Evolutionary conservation across 2,888 invertebrate species (phyloP).

Genomic region (Phortica okadai): DNA sequence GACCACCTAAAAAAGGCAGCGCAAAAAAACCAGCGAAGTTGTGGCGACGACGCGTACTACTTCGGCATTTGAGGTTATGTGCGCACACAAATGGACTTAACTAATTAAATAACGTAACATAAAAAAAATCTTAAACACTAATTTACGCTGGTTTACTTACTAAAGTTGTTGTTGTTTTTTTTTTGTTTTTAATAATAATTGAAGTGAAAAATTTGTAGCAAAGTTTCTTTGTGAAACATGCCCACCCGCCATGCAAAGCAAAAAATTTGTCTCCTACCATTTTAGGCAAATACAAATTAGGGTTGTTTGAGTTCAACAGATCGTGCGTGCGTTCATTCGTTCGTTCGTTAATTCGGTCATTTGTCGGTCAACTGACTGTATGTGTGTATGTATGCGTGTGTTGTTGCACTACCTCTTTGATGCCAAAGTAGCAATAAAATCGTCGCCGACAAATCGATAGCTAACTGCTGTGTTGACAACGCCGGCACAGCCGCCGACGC

Average conservation of each 20-base stretch:
- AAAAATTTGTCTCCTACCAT: too few relatives aligned
- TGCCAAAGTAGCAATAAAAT: slow-evolving; percentile 19
- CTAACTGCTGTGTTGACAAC: slow-evolving; percentile 42
- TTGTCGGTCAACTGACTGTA: background rate
- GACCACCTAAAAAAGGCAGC: slow-evolving; percentile 34
- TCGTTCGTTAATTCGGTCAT: background rate
- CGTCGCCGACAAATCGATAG: slow-evolving; percentile 29
- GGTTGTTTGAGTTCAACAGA: background rate
- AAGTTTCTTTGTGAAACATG: too few relatives aligned
- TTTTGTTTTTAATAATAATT: background rate
- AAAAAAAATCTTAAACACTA: background rate
- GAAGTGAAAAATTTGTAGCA: background rate
- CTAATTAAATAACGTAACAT: slow-evolving; percentile 49
- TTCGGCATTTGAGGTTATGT: slow-evolving; percentile 61
- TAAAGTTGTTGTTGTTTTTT: background rate
- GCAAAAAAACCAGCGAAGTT: background rate
- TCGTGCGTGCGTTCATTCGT: background rate
- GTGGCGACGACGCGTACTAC: slow-evolving; percentile 47
- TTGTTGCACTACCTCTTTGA: slow-evolving; percentile 1
- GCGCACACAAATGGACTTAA: slow-evolving; percentile 51
- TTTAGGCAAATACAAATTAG: too few relatives aligned
- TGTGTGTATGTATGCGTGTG: background rate
- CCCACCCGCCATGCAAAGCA: too few relatives aligned
- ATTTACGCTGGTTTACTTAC: slow-evolving; percentile 1
- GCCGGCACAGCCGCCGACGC: slow-evolving; percentile 25